Conservation (phyloP, 1,140 invertebrate genomes). For the Mya arenaria region DNA sequence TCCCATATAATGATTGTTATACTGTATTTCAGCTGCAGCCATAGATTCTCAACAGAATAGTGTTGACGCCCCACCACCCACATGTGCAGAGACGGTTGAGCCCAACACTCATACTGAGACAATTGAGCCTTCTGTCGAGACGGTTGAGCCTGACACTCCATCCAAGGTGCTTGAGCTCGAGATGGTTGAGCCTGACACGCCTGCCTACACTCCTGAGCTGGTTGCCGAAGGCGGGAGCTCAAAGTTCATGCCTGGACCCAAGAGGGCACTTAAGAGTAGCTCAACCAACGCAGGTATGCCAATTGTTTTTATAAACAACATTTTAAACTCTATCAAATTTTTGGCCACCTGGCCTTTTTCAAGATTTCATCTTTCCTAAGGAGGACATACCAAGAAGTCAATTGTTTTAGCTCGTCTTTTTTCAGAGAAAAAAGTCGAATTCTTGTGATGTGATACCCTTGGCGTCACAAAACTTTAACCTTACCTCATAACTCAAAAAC, state of each 20-base stretch:
- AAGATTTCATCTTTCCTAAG: too few relatives aligned
- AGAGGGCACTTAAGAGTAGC: too few relatives aligned
- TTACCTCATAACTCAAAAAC: too few relatives aligned
- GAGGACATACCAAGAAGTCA: too few relatives aligned
- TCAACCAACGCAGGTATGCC: neutral
- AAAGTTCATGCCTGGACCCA: neutral
- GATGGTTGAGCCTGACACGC: neutral
- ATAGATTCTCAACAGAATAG: neutral
- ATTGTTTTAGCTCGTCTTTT: too few relatives aligned
- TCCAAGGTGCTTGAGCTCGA: neutral
- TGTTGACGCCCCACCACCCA: neutral
- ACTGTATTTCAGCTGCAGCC: too few relatives aligned
- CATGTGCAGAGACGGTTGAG: neutral
- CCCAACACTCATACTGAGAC: too few relatives aligned
- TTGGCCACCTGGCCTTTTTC: neutral
- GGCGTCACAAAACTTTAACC: too few relatives aligned
- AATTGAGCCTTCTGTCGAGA: neutral
- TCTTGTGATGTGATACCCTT: too few relatives aligned
- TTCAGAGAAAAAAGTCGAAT: too few relatives aligned
- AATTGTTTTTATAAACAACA: constrained; percentile 1
- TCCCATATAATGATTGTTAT: too few relatives aligned
- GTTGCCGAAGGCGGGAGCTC: neutral
- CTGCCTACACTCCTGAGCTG: neutral
- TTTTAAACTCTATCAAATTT: constrained; percentile 1
- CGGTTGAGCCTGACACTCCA: neutral